Evolutionary conservation across 2,797 vertebrate genomes (phyloP).

Genomic region (Cuculus canorus): DNA sequence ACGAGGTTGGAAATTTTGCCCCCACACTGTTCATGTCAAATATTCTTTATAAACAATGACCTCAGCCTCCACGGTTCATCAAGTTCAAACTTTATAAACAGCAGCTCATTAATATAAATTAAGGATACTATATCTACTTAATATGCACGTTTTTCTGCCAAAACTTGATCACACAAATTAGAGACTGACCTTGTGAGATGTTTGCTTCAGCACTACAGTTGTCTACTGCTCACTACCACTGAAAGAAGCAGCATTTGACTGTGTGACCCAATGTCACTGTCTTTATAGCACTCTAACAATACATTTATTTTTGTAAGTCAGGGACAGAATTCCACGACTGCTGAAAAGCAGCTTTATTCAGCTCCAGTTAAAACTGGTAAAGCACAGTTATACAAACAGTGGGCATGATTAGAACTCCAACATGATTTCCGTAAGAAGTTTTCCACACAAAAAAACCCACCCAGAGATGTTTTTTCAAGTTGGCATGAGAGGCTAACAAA

Average conservation of each 20-base stretch:
- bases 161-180: not conserved
- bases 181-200: not conserved
- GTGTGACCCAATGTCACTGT: not conserved
- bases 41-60: not conserved
- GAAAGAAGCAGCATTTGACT: not conserved
- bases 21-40: not conserved
- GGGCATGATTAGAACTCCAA: not conserved
- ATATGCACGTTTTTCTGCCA: not conserved
- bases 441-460: not conserved
- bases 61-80: not conserved
- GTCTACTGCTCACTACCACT: not conserved
- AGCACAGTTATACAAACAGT: not conserved
- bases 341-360: slow-evolving; percentile 9
- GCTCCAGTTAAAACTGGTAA: not conserved
- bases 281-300: slow-evolving; percentile 1
- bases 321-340: not conserved
- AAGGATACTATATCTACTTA: not conserved
- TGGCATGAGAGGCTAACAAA: not conserved
- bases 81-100: not conserved
- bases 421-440: not conserved
- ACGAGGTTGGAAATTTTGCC: not conserved
- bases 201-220: not conserved
- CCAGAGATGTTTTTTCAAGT: not conserved
- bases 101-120: not conserved
- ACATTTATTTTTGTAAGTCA: slow-evolving; percentile 5